Percentiles rank a stretch among this genome's conserved stretches.
phyloP scores from a whole-genome alignment of 2,888 invertebrate species.

The Parthenolecanium corni region DNA sequence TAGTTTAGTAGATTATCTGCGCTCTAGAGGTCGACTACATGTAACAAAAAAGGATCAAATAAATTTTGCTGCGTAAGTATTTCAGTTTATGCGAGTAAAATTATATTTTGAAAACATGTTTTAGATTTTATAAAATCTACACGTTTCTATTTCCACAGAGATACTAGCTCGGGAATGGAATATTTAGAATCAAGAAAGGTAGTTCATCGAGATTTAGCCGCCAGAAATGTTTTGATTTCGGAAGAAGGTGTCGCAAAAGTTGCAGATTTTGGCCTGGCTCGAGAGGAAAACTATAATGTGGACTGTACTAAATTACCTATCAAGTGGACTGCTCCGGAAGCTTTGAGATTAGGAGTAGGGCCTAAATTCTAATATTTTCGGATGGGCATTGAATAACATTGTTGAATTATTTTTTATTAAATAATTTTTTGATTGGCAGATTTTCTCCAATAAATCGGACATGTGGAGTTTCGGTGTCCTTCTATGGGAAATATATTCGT shows the following conservation, averaged over 20 bases:
- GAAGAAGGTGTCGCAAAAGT: constrained; percentile 76
- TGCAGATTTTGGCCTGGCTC: constrained; percentile 35
- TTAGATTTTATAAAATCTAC: too few relatives aligned
- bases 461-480: constrained; percentile 99
- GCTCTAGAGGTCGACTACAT: constrained; percentile 88
- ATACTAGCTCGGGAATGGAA: constrained; percentile 97
- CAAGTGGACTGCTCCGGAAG: constrained; percentile 99
- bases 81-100: too few relatives aligned
- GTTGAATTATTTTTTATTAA: too few relatives aligned
- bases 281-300: constrained; percentile 60
- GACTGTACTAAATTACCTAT: constrained; percentile 95
- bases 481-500: constrained; percentile 98
- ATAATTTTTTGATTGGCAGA: too few relatives aligned
- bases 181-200: constrained; percentile 92
- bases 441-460: constrained; percentile 97
- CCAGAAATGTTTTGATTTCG: constrained; percentile 91
- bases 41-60: constrained; percentile 94
- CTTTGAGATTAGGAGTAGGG: constrained; percentile 82
- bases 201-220: constrained; percentile 89
- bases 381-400: too few relatives aligned
- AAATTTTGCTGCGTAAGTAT: constrained; percentile 84
- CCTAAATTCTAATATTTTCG: too few relatives aligned
- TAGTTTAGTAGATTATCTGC: constrained; percentile 91
- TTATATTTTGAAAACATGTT: too few relatives aligned
- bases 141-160: constrained; percentile 58